These are phyloP conservation scores for Orientallactaga sibirica DNA, from an alignment of 2,797 vertebrate genomes.

Conservation along the genomic window DNA sequence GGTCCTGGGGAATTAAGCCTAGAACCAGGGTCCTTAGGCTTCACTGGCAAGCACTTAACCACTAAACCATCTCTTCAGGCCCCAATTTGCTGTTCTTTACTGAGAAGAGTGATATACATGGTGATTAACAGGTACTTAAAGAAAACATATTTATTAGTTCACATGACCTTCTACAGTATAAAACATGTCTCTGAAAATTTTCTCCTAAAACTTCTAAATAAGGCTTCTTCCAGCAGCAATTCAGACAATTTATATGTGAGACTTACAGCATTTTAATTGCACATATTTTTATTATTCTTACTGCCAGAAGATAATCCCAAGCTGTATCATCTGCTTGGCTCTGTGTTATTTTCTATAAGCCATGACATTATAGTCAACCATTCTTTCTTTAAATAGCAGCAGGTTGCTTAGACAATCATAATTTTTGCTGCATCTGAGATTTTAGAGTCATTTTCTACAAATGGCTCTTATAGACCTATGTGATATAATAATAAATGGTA, in stretches of 20 bases:
- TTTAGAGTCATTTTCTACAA: background rate
- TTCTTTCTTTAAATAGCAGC: background rate
- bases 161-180: background rate
- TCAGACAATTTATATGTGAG: background rate
- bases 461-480: background rate
- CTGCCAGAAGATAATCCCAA: background rate
- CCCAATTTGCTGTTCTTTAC: slow-evolving; percentile 4
- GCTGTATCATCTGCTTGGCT: background rate
- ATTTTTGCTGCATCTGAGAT: background rate
- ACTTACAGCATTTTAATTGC: background rate
- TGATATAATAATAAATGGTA: background rate
- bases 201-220: background rate
- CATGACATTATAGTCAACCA: background rate
- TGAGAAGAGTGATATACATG: slow-evolving; percentile 30
- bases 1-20: too few species aligned
- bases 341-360: background rate
- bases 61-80: too few species aligned
- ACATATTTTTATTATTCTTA: background rate
- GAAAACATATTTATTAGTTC: background rate
- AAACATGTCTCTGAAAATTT: background rate
- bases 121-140: background rate
- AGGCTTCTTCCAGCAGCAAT: background rate
- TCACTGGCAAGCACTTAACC: too few species aligned
- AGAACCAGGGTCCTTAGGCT: too few species aligned
- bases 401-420: background rate